Conservation (phyloP, 2,113 vertebrate species). For the Oxyura jamaicensis region DNA sequence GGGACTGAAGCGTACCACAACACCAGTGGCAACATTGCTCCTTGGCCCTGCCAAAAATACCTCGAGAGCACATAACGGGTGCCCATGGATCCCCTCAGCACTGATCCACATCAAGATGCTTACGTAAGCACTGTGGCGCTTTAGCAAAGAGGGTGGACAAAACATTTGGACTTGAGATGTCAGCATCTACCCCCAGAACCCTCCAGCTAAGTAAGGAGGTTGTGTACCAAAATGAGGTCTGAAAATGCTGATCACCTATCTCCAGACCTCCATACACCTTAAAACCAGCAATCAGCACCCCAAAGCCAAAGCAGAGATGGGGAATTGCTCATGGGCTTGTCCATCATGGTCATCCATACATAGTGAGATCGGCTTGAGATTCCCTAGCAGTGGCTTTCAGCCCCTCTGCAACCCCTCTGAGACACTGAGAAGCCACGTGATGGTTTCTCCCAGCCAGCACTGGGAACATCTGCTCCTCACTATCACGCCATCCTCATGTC, state of each 20-base stretch:
- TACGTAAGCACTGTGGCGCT: background rate
- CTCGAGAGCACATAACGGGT: background rate
- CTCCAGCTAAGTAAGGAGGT: background rate
- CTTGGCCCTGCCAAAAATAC: background rate
- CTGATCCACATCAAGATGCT: rapidly evolving
- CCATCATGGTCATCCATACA: background rate
- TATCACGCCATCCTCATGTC: background rate
- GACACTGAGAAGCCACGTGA: background rate
- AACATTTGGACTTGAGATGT: background rate
- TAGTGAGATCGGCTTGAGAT: background rate
- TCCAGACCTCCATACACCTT: background rate
- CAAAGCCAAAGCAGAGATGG: background rate
- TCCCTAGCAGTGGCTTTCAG: background rate
- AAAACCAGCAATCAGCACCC: background rate
- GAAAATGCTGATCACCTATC: background rate
- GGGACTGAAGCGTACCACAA: background rate
- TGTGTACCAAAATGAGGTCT: background rate
- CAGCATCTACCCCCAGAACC: background rate
- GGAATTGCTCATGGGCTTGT: rapidly evolving
- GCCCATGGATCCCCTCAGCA: background rate
- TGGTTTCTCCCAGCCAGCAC: background rate
- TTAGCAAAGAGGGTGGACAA: background rate
- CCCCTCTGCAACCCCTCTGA: background rate
- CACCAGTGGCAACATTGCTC: background rate
- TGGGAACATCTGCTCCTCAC: background rate